Conservation (phyloP, 92 coral and sea anemone genomes). For the Actinernus sp. region DNA sequence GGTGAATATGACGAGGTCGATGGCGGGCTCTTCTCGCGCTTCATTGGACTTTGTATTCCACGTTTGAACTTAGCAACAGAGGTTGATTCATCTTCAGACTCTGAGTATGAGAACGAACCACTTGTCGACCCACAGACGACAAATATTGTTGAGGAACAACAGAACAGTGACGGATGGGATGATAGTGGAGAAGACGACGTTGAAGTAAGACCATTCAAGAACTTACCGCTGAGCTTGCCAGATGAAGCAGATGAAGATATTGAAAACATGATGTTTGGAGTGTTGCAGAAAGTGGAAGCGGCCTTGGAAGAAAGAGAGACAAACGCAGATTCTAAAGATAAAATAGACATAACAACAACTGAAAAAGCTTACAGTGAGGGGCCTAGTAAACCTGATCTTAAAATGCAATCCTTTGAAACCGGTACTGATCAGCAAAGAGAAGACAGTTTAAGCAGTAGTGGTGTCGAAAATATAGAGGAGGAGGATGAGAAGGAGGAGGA, state of each 20-base stretch:
- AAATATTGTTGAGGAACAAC: not conserved
- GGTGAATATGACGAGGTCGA: conserved; percentile 76
- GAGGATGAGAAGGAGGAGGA: too few relatives aligned
- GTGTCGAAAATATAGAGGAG: too few relatives aligned
- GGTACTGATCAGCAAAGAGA: not conserved
- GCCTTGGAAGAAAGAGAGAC: not conserved
- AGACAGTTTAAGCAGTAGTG: not conserved
- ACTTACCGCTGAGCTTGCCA: not conserved
- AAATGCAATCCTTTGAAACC: not conserved
- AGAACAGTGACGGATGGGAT: not conserved
- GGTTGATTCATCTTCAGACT: conserved; percentile 33
- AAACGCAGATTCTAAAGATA: not conserved
- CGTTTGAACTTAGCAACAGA: conserved; percentile 27
- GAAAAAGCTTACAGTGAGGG: not conserved
- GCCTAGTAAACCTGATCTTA: not conserved
- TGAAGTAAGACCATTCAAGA: not conserved
- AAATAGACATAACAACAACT: too few relatives aligned
- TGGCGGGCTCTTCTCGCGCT: conserved; percentile 63
- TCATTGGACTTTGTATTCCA: conserved; percentile 68
- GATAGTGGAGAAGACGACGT: not conserved
- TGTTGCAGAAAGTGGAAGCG: not conserved
- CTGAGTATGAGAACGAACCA: conserved; percentile 2
- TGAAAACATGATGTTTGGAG: conserved; percentile 32
- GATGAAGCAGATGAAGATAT: conserved; percentile 54
- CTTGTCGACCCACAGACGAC: not conserved